Percentiles rank a stretch among this genome's conserved stretches.
Conservation (phyloP, 92 coral and sea anemone species). For the Zoanthus solanderi region DNA sequence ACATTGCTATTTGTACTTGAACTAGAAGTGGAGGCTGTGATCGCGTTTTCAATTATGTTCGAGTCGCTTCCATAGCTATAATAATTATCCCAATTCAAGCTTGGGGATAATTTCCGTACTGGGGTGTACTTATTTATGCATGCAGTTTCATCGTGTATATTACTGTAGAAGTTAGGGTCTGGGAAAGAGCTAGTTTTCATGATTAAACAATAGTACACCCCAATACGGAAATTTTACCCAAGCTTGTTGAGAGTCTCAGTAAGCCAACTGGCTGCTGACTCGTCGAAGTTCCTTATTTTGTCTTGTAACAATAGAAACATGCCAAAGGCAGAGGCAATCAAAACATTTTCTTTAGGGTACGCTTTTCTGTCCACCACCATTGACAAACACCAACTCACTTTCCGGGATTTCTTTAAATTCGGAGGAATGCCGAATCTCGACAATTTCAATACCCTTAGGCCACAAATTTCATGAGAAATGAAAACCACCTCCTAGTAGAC, state of each 20-base stretch:
- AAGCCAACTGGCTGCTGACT: constrained; percentile 22
- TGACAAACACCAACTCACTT: background rate
- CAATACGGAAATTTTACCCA: no score
- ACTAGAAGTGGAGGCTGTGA: constrained; percentile 14
- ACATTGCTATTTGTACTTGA: constrained; percentile 18
- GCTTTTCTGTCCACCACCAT: constrained; percentile 8
- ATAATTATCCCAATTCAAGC: background rate
- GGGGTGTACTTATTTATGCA: no score
- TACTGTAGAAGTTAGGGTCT: no score
- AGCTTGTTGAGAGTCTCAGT: constrained; percentile 17
- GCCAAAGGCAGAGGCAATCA: constrained; percentile 30
- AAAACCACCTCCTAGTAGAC: background rate
- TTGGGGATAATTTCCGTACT: no score
- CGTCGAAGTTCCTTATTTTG: constrained; percentile 13
- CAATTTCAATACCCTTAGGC: constrained; percentile 1
- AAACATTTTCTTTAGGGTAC: constrained; percentile 21
- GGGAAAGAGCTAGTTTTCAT: no score
- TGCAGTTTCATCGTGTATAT: no score
- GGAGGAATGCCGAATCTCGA: constrained; percentile 12
- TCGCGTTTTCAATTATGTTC: constrained; percentile 14
- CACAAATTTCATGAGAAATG: no score
- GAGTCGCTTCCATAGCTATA: background rate
- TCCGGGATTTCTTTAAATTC: constrained; percentile 20
- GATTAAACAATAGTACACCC: no score
- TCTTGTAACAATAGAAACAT: constrained; percentile 16